Evolutionary conservation across 2,113 vertebrate genomes (phyloP).

Genomic region (Cromileptes altivelis): DNA sequence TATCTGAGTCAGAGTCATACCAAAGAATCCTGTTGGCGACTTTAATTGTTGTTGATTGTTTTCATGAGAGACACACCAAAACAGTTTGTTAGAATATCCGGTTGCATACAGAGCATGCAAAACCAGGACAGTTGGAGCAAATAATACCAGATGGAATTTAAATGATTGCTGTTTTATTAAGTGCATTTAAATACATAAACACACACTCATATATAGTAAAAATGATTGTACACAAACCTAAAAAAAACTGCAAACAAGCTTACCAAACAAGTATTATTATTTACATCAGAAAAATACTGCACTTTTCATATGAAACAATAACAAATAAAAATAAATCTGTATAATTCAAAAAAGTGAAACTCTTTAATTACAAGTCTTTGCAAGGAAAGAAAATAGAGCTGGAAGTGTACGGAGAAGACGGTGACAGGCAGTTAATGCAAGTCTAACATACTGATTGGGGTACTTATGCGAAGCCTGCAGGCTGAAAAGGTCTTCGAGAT

Average conservation of each 20-base stretch:
- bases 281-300: slow-evolving; percentile 85
- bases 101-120: background rate
- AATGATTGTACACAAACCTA: slow-evolving; percentile 77
- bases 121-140: slow-evolving; percentile 2
- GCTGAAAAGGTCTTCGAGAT: slow-evolving; percentile 67
- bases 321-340: slow-evolving; percentile 73
- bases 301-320: slow-evolving; percentile 77
- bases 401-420: slow-evolving; percentile 28
- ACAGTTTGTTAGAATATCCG: background rate
- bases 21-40: background rate
- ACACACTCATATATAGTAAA: slow-evolving; percentile 79
- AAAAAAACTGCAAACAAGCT: slow-evolving; percentile 70
- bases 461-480: slow-evolving; percentile 67
- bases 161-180: slow-evolving; percentile 80
- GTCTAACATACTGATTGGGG: slow-evolving; percentile 54
- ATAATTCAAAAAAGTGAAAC: slow-evolving; percentile 57
- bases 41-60: slow-evolving; percentile 12
- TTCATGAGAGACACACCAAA: background rate
- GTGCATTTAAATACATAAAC: slow-evolving; percentile 84
- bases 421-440: slow-evolving; percentile 56
- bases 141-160: slow-evolving; percentile 26
- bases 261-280: slow-evolving; percentile 82
- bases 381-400: slow-evolving; percentile 27
- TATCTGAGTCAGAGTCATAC: background rate
- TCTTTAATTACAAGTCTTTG: slow-evolving; percentile 63